A percentile compares a stretch with the other conserved stretches of the same genome.
Conservation (phyloP, 2,113 vertebrate species). For the Rhinopomastus cyanomelas region DNA sequence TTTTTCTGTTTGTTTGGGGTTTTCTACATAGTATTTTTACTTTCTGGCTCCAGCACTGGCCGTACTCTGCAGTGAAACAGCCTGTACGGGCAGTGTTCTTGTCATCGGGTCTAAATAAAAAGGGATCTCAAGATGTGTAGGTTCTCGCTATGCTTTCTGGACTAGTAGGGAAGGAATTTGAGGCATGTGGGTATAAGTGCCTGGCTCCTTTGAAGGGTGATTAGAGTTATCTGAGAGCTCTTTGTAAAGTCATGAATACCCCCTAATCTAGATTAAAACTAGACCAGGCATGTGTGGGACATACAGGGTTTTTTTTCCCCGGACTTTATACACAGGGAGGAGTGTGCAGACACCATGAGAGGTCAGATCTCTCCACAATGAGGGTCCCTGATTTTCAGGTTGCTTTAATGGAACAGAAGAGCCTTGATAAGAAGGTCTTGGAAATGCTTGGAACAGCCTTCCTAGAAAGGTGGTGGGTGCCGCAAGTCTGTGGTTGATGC, state of each 20-base stretch:
- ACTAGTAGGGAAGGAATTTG: neutral
- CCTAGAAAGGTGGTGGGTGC: neutral
- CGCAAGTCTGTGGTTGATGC: neutral
- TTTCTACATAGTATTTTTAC: neutral
- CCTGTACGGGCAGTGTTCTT: neutral
- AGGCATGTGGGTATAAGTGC: constrained; percentile 6
- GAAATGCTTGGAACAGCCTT: neutral
- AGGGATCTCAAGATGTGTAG: neutral
- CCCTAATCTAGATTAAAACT: neutral
- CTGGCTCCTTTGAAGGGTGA: neutral
- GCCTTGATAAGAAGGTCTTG: neutral
- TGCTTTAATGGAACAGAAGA: neutral
- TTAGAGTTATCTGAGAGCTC: neutral
- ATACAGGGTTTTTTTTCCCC: neutral
- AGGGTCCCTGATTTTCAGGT: neutral
- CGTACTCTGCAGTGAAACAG: neutral
- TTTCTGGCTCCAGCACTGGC: neutral
- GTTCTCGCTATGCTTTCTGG: neutral
- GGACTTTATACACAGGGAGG: neutral
- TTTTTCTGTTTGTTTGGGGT: neutral
- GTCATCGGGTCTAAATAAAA: neutral
- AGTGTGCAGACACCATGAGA: neutral
- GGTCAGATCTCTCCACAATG: neutral
- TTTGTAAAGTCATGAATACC: neutral
- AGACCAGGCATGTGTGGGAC: neutral